Evolutionary conservation across 1,140 invertebrate species (phyloP).

Genomic region (Himalopsyche phryganea): DNA sequence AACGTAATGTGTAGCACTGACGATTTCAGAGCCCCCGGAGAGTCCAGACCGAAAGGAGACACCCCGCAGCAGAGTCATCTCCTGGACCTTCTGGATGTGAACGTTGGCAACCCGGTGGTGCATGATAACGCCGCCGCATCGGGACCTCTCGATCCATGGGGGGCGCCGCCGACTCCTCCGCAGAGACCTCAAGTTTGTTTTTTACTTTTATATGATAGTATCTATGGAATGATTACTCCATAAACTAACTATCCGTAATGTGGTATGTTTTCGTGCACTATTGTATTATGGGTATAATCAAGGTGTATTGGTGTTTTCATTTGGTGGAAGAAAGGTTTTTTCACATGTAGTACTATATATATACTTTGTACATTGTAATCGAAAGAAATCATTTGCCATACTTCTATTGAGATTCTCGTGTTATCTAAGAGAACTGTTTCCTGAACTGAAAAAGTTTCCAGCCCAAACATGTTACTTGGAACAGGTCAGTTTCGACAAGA

Average conservation of each 20-base stretch:
- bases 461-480: no score
- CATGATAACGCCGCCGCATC: slow-evolving; percentile 40
- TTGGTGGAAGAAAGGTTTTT: no score
- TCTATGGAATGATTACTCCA: not conserved
- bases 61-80: slow-evolving; percentile 65
- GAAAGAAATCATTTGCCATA: no score
- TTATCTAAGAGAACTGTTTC: no score
- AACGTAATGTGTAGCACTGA: no score
- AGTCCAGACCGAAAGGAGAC: slow-evolving; percentile 37
- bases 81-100: slow-evolving; percentile 79
- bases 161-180: slow-evolving; percentile 56
- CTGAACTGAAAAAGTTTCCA: no score
- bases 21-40: slow-evolving; percentile 31
- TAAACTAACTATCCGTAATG: no score
- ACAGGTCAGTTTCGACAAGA: no score
- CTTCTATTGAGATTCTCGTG: no score
- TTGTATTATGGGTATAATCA: not conserved
- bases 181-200: slow-evolving; percentile 31
- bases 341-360: no score
- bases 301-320: no score
- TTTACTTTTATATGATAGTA: not conserved
- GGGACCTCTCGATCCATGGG: slow-evolving; percentile 66
- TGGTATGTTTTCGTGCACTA: not conserved
- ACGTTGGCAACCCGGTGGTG: slow-evolving; percentile 59
- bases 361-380: no score